Conservation (phyloP, 2,888 invertebrate species). For the Amphiduros pacificus region DNA sequence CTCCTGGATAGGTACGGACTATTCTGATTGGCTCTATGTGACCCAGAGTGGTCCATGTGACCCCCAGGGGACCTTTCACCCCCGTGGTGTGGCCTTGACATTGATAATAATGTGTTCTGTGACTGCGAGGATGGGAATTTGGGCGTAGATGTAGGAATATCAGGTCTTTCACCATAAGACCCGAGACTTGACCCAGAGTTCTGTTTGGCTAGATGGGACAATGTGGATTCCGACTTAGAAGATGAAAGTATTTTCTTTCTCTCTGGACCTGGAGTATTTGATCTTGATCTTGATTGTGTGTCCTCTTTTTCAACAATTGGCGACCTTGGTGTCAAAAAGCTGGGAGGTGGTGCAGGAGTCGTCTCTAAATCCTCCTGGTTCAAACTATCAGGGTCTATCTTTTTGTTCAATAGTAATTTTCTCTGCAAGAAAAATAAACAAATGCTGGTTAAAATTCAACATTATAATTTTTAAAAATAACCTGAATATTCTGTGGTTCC, state of each 20-base stretch:
- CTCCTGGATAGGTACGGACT: too few species aligned
- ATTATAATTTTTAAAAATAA: too few species aligned
- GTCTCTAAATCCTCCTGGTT: not conserved
- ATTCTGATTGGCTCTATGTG: too few species aligned
- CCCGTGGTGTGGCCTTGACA: too few species aligned
- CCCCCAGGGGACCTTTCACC: too few species aligned
- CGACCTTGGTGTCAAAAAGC: conserved; percentile 6
- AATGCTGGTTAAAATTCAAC: not conserved
- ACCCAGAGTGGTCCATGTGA: too few species aligned
- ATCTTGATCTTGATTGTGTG: too few species aligned
- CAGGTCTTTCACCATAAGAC: not conserved
- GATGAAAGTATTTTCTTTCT: conserved; percentile 3
- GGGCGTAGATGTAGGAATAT: not conserved
- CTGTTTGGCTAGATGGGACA: conserved; percentile 9
- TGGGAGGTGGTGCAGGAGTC: conserved; percentile 8
- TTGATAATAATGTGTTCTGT: too few species aligned
- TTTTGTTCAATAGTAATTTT: conserved; percentile 13
- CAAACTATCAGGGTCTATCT: conserved; percentile 14
- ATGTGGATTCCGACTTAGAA: conserved; percentile 6
- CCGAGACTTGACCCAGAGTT: conserved; percentile 9
- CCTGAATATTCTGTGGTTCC: too few species aligned
- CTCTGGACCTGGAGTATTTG: not conserved
- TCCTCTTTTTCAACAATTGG: conserved; percentile 1
- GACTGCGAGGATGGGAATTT: not conserved
- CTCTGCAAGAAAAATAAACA: conserved; percentile 12